Base-by-base conservation (phyloP, 2,888 invertebrate species). In the Drosophila mimetica region DNA sequence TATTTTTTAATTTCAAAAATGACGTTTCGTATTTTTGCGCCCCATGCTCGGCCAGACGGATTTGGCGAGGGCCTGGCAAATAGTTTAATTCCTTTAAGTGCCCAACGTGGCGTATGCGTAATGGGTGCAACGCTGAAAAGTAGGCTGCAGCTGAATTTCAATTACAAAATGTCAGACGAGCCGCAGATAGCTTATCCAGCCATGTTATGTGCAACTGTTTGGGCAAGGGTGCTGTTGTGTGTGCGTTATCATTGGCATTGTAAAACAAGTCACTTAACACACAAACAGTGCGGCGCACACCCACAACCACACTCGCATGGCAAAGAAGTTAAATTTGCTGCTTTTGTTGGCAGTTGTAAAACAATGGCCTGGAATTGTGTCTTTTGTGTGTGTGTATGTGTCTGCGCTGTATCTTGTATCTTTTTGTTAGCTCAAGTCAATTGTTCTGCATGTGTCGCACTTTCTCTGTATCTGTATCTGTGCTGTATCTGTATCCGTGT, bases 231-330 rank as follows among this genome's bases (percentile, higher is more conserved):
- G 52, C 18, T 30, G 60, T 44, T 47, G 55, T 59, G 34, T 58
- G 42, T 64, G 69, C 61, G 74, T 85, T 88, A 86, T 82, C 88
- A 82, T 87, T 87, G 80, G 63, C 83, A 73, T 70, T 88, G 82
- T 88, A 79, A 83, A 86, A 87, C 88, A 82, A 86, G 88, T 73
- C 77, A 77, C 87, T 87, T 81, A 84, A 84, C 71, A 74, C 63
- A 74, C 61, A 74, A 16, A 57, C 52, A 36, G 39, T 9, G 4
- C 14, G 36, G 4, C 42, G 14, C 22, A 9, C n/a, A 22, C 22
- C 22, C 53, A 59, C 42, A 53, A n/a, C 59, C 34, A 47, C 30
- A 22, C 22, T 14, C 9, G 8, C 44, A 36, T 6, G 34, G 63
- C 50, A 64, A 71, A 77, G 59, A 87, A 82, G 75, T 86, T 79